Evolutionary conservation across 1,140 invertebrate genomes (phyloP).

Genomic region (Aphelenchoides besseyi): DNA sequence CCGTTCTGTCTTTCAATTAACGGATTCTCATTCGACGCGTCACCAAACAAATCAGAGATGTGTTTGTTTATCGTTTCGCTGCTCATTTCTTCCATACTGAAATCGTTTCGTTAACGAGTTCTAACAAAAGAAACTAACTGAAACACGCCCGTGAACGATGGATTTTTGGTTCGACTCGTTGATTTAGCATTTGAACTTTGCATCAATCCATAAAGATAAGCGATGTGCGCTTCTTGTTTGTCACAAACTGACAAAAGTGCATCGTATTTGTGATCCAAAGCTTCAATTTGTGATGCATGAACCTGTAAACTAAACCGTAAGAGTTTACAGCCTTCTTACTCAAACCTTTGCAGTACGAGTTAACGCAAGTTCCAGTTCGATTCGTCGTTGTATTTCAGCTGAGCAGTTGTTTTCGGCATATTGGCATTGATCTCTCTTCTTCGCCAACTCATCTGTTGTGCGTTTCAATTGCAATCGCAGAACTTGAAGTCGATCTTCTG

Average conservation of each 20-base stretch:
- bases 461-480: not conserved
- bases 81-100: not conserved
- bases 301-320: slow-evolving; percentile 20
- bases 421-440: slow-evolving; percentile 14
- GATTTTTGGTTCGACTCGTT: not conserved
- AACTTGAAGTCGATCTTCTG: not conserved
- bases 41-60: not conserved
- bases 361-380: slow-evolving; percentile 23
- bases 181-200: not conserved
- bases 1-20: not conserved
- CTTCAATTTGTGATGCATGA: slow-evolving; percentile 12
- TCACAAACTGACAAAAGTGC: slow-evolving; percentile 23
- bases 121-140: not conserved
- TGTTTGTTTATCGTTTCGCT: not conserved
- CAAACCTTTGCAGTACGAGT: slow-evolving; percentile 22
- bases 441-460: not conserved
- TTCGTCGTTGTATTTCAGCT: slow-evolving; percentile 18
- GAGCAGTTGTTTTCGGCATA: slow-evolving; percentile 11
- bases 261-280: slow-evolving; percentile 24
- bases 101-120: not conserved
- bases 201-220: slow-evolving; percentile 20
- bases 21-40: not conserved
- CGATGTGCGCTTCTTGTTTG: slow-evolving; percentile 31
- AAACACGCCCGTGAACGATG: not conserved
- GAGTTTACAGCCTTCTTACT: too few species aligned